Base-by-base conservation (phyloP, 2,113 vertebrate species). In the Oreocharis arfaki region DNA sequence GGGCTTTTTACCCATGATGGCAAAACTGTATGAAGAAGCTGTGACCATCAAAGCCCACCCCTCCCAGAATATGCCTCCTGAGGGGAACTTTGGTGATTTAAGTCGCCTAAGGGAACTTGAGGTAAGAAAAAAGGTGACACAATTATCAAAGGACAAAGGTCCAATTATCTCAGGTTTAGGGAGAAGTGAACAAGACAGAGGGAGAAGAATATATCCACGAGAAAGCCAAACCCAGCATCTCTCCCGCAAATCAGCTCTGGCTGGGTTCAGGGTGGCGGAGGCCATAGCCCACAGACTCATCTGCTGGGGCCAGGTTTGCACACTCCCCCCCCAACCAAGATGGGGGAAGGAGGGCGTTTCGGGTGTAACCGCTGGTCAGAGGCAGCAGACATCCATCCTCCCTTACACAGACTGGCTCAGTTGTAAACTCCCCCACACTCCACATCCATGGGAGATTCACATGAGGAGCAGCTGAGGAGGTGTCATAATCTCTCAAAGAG, bases 371-470 rank as follows among this genome's bases (percentile, higher is more conserved):
- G 20, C 22, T 18, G 27, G 11, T 12, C 41, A 39, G 23, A 39
- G 28, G 22, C 11, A 11, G 4, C 5, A 15, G 11, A 23, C 33
- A 55, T 3, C 11, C 23, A 5, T 63, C 41, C n/a, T 74, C n/a
- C 49, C 28, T 39, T 16, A 28, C 28, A 23, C n/a, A n/a, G 12
- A 23, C 23, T 47, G 59, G 6, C 41, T 84, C 49, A 23, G 7
- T 7, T n/a, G 15, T 8, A 47, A 56, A 33, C 3, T 2, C 3
- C 9, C 6, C 27, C 7, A 17, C 27, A 27, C 7, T 11, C 26
- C 49, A 65, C 28, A 41, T 47, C 30, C 4, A 6, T 7, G 8
- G 23, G 28, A 19, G 12, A 23, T 10, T 47, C n/a, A 19, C 15
- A 10, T 23, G n/a, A 64, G 16, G 7, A 11, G 11, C 22, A 74